Conservation (phyloP, 2,888 invertebrate species). For the Phymatocera aterrima region DNA sequence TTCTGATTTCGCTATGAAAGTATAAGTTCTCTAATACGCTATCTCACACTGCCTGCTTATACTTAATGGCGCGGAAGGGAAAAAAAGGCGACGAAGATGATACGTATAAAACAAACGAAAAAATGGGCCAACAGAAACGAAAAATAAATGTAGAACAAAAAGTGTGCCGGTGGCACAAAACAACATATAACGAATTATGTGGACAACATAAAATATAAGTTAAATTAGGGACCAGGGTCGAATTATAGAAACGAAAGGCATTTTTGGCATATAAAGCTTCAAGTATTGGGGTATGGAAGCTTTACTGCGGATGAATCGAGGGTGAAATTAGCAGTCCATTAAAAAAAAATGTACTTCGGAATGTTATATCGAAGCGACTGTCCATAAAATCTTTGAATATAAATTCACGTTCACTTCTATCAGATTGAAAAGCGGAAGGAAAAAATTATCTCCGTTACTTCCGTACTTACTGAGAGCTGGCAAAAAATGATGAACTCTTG, state of each 20-base stretch:
- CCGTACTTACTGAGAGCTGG: conserved; percentile 46
- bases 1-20: conserved; percentile 70
- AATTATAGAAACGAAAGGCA: conserved; percentile 30
- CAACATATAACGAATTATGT: conserved; percentile 33
- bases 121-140: neutral
- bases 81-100: neutral
- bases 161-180: conserved; percentile 26
- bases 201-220: conserved; percentile 30
- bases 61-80: conserved; percentile 16
- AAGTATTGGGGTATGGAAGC: conserved; percentile 38
- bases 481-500: conserved; percentile 32
- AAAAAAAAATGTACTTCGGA: conserved; percentile 23
- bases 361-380: conserved; percentile 46
- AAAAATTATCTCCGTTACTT: conserved; percentile 38
- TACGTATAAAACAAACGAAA: too few species aligned
- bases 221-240: conserved; percentile 2
- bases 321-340: conserved; percentile 41
- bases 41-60: conserved; percentile 1
- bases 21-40: conserved; percentile 51
- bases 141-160: neutral
- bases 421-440: conserved; percentile 8
- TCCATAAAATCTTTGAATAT: conserved; percentile 47
- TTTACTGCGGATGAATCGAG: conserved; percentile 34
- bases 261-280: conserved; percentile 28
- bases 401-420: conserved; percentile 37